Evolutionary conservation across 2,888 invertebrate genomes (phyloP).

Genomic region (Frankliniella intonsa): DNA sequence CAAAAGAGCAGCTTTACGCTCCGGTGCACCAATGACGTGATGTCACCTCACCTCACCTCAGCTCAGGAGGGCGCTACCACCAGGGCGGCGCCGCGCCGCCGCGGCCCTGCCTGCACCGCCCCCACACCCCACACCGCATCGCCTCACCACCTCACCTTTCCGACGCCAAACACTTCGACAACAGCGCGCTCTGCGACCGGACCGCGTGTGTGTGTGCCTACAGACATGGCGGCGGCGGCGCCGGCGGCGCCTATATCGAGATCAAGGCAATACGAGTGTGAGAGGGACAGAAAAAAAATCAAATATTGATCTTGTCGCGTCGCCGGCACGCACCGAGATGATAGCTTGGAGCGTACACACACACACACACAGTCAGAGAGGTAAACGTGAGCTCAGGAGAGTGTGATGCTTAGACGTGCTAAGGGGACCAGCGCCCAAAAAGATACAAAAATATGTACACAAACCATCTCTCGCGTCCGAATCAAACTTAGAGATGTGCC

Average conservation of each 20-base stretch:
- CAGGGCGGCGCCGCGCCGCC: neutral
- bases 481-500: no score
- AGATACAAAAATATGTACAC: neutral
- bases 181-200: no score
- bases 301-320: neutral
- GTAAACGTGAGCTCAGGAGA: neutral
- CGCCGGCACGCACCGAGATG: neutral
- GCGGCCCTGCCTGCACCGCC: no score
- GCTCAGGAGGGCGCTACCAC: neutral
- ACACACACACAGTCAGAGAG: neutral
- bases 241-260: no score
- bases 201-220: no score
- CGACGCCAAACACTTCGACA: no score
- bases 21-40: neutral
- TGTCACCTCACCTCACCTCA: neutral
- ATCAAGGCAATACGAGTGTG: no score
- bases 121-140: neutral
- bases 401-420: neutral
- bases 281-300: no score
- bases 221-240: no score
- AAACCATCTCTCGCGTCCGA: neutral
- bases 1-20: slow-evolving; percentile 2
- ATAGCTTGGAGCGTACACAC: neutral
- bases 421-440: no score
- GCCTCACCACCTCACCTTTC: no score